These are phyloP conservation scores for Noturus placidus DNA, from an alignment of 2,113 vertebrate genomes.

Conservation along the genomic window DNA sequence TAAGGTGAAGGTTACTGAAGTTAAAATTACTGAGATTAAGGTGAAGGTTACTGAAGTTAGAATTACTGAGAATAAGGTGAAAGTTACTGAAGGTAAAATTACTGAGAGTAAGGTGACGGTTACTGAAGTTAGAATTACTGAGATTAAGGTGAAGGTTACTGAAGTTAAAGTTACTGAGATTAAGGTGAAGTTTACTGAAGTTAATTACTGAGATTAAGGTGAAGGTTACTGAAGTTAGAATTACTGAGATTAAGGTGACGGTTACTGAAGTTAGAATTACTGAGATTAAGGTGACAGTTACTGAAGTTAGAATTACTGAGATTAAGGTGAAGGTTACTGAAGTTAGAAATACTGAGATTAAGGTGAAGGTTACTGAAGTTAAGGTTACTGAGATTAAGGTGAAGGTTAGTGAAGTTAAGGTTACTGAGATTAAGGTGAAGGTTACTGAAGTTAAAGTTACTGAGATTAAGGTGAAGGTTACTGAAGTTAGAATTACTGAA, in stretches of 20 bases:
- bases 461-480: neutral
- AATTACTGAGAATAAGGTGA: neutral
- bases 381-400: neutral
- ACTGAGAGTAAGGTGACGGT: neutral
- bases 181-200: neutral
- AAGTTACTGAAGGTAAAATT: neutral
- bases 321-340: neutral
- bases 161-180: neutral
- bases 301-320: no score
- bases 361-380: neutral
- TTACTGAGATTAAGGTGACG: neutral
- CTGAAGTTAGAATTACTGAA: neutral
- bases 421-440: neutral
- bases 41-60: neutral
- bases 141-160: neutral
- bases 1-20: neutral
- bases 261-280: no score
- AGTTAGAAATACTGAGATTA: neutral
- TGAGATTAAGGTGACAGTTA: no score
- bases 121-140: neutral
- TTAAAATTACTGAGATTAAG: neutral
- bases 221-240: neutral
- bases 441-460: neutral
- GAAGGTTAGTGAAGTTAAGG: fast-evolving
- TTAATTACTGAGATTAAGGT: neutral